phyloP scores from a whole-genome alignment of 2,113 vertebrate species.

The Labeo catla region DNA sequence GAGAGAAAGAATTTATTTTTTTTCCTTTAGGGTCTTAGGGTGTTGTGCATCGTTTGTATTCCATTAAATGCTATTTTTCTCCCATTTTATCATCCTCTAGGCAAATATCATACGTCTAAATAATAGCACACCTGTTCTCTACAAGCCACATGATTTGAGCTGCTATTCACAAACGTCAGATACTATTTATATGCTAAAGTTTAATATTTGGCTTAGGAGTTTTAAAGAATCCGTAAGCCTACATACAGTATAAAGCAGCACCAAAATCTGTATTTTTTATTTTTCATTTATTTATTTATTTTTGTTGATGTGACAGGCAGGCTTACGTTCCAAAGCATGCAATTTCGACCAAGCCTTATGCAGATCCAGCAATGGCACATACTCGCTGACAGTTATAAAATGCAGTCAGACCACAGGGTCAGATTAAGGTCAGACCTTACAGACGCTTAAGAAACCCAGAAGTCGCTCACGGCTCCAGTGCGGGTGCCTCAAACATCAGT shows the following conservation, averaged over 20 bases:
- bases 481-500: slow-evolving; percentile 15
- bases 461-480: slow-evolving; percentile 19
- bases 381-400: slow-evolving; percentile 33
- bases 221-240: background rate
- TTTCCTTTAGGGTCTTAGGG: too few relatives aligned
- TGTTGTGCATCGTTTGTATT: too few relatives aligned
- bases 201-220: background rate
- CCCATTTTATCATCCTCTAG: too few relatives aligned
- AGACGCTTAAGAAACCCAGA: slow-evolving; percentile 38
- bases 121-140: too few relatives aligned
- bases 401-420: slow-evolving; percentile 24
- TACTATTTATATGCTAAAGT: background rate
- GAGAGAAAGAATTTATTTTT: too few relatives aligned
- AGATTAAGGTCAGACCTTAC: slow-evolving; percentile 35
- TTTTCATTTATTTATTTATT: background rate
- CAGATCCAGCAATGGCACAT: slow-evolving; percentile 6
- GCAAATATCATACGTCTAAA: too few relatives aligned
- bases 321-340: slow-evolving; percentile 7
- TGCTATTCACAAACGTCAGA: too few relatives aligned
- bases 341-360: slow-evolving; percentile 31
- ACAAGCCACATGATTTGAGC: too few relatives aligned
- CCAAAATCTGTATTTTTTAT: background rate
- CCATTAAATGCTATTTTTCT: too few relatives aligned
- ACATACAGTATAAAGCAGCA: background rate
- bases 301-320: background rate